Evolutionary conservation across 2,888 invertebrate genomes (phyloP).

Genomic region (Drosophila seclusa): DNA sequence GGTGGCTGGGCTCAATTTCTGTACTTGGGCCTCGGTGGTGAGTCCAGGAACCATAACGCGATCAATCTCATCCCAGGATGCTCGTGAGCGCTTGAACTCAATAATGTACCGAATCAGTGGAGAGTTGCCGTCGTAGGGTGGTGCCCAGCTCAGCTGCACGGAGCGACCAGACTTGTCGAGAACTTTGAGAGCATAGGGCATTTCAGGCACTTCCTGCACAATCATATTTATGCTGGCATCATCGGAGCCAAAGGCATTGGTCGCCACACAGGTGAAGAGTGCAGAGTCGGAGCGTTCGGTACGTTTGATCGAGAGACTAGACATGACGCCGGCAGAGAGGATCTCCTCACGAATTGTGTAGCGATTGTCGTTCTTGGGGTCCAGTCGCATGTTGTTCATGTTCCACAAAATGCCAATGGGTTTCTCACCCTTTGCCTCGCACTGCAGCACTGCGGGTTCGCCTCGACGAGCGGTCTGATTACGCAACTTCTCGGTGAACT

Average conservation of each 20-base stretch:
- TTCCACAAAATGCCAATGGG: constrained; percentile 98
- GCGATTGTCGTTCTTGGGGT: constrained; percentile 94
- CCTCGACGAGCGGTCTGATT: constrained; percentile 96
- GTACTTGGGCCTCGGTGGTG: constrained; percentile 94
- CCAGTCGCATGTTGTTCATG: constrained; percentile 96
- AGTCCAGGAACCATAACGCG: constrained; percentile 95
- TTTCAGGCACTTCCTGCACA: constrained; percentile 93
- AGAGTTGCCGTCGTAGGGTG: constrained; percentile 96
- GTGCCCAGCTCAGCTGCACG: constrained; percentile 96
- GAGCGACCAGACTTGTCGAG: constrained; percentile 95
- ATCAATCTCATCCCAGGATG: constrained; percentile 93
- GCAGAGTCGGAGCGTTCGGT: constrained; percentile 96
- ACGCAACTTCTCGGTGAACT: constrained; percentile 95
- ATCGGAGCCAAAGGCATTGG: constrained; percentile 96
- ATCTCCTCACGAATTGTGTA: constrained; percentile 95
- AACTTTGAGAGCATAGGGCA: constrained; percentile 94
- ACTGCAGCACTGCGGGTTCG: constrained; percentile 95
- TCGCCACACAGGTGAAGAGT: constrained; percentile 95
- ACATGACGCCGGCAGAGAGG: constrained; percentile 93
- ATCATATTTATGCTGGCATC: constrained; percentile 98
- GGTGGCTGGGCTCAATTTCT: constrained; percentile 94
- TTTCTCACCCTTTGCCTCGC: constrained; percentile 97
- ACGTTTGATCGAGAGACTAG: constrained; percentile 94
- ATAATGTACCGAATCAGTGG: constrained; percentile 95
- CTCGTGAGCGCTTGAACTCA: constrained; percentile 94